phyloP scores from a whole-genome alignment of 1,140 invertebrate species.

The Anastatus disparis region DNA sequence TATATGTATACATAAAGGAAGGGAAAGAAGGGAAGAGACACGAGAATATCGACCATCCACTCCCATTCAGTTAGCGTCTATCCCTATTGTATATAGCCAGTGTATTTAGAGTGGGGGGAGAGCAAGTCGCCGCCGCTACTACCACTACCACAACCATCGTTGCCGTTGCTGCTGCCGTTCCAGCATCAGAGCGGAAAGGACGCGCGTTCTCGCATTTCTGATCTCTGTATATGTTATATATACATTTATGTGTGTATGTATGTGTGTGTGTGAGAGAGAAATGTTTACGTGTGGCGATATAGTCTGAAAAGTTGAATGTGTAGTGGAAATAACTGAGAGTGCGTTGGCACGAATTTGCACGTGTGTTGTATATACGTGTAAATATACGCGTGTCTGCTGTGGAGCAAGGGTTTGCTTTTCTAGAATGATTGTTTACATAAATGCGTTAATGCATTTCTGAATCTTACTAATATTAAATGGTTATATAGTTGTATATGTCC shows the following conservation, averaged over 20 bases:
- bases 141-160: too few species aligned
- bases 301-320: too few species aligned
- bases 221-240: constrained; percentile 18
- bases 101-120: too few species aligned
- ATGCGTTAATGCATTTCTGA: background rate
- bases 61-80: constrained; percentile 53
- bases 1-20: background rate
- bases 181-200: constrained; percentile 38
- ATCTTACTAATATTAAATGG: too few species aligned
- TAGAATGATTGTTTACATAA: constrained; percentile 1
- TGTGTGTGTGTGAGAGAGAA: too few species aligned
- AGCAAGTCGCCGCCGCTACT: too few species aligned
- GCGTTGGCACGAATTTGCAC: background rate
- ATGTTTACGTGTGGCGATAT: too few species aligned
- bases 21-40: background rate
- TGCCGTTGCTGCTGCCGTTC: too few species aligned
- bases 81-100: too few species aligned
- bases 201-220: constrained; percentile 19
- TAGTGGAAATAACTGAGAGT: too few species aligned
- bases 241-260: too few species aligned
- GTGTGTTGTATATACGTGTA: background rate
- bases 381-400: background rate
- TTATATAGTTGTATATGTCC: too few species aligned
- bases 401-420: background rate
- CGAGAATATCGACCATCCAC: constrained; percentile 56